phyloP scores from a whole-genome alignment of 2,113 vertebrate genomes.

The Lepus americanus region DNA sequence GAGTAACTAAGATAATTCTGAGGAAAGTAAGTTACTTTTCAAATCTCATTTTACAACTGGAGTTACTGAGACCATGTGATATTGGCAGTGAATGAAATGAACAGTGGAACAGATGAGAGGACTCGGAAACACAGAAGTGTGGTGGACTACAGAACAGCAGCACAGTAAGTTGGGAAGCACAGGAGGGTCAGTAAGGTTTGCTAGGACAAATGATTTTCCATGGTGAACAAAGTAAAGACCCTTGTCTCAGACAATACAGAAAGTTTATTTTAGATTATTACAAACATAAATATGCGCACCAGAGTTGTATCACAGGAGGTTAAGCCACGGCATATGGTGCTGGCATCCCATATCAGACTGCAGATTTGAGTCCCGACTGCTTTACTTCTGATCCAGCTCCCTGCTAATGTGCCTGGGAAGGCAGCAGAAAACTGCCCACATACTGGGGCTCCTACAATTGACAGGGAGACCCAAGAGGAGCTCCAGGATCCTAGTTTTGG shows the following conservation, averaged over 20 bases:
- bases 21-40: background rate
- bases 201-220: background rate
- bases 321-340: no score
- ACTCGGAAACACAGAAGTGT: background rate
- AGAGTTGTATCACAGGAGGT: no score
- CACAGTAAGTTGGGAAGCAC: background rate
- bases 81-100: background rate
- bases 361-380: no score
- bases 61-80: background rate
- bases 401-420: no score
- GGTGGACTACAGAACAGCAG: background rate
- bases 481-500: no score
- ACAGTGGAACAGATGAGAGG: background rate
- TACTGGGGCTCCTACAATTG: no score
- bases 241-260: background rate
- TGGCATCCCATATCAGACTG: no score
- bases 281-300: background rate
- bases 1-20: slow-evolving; percentile 29
- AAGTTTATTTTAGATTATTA: slow-evolving; percentile 35
- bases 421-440: no score
- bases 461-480: no score
- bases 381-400: no score
- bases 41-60: background rate
- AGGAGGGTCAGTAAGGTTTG: background rate
- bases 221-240: background rate